Percentiles rank a stretch among this genome's conserved stretches.
phyloP scores from a whole-genome alignment of 2,797 vertebrate species.

The Poecilia wingei region DNA sequence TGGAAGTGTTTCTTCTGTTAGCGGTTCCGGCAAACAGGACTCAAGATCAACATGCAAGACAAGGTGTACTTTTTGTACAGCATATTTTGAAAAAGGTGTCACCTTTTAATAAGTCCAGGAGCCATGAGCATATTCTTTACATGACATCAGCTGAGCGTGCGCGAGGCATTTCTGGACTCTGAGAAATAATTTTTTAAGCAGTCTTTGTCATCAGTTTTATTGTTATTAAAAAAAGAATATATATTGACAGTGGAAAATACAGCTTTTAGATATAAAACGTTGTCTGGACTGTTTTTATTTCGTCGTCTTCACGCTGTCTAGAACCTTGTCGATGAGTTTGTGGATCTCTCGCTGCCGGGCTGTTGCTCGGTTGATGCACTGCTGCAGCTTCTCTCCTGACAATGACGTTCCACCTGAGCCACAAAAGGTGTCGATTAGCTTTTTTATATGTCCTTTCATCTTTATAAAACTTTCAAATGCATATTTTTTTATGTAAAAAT shows the following conservation, averaged over 20 bases:
- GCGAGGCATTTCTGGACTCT: slow-evolving; percentile 82
- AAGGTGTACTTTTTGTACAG: slow-evolving; percentile 76
- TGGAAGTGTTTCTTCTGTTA: slow-evolving; percentile 64
- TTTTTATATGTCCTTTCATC: neutral
- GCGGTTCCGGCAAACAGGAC: slow-evolving; percentile 62
- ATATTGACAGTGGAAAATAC: slow-evolving; percentile 94
- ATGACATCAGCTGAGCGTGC: slow-evolving; percentile 65
- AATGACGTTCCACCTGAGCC: slow-evolving; percentile 75
- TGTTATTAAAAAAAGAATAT: slow-evolving; percentile 88
- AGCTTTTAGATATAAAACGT: slow-evolving; percentile 87
- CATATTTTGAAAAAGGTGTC: slow-evolving; percentile 79
- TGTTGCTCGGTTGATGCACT: slow-evolving; percentile 88
- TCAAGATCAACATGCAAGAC: slow-evolving; percentile 78
- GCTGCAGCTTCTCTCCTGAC: slow-evolving; percentile 92
- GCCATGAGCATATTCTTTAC: slow-evolving; percentile 78
- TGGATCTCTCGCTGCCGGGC: slow-evolving; percentile 90
- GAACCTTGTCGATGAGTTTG: slow-evolving; percentile 88
- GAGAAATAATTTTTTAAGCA: slow-evolving; percentile 86
- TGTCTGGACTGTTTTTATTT: slow-evolving; percentile 66
- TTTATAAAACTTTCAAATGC: neutral
- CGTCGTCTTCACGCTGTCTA: slow-evolving; percentile 81
- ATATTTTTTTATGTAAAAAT: neutral
- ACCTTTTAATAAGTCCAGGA: slow-evolving; percentile 77
- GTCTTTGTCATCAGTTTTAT: slow-evolving; percentile 92
- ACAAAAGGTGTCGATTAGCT: neutral